Evolutionary conservation across 2,113 vertebrate genomes (phyloP).

Genomic region (Esox niger): DNA sequence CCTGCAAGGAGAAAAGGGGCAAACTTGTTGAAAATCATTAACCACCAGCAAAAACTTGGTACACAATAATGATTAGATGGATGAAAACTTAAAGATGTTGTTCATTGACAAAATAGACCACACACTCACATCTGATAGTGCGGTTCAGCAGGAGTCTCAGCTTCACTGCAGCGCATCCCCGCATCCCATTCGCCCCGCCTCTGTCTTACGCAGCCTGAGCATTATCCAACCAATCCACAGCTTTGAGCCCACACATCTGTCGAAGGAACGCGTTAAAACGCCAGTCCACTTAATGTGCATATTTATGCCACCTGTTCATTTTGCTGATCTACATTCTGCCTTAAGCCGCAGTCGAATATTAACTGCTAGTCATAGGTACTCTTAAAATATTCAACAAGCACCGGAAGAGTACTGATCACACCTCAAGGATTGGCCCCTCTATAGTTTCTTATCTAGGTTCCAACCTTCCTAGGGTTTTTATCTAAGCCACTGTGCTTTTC

Average conservation of each 20-base stretch:
- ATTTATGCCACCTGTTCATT: too few relatives aligned
- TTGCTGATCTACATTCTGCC: too few relatives aligned
- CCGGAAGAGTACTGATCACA: too few relatives aligned
- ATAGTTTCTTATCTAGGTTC: too few relatives aligned
- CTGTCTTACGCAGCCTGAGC: conserved; percentile 8
- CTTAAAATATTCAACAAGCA: too few relatives aligned
- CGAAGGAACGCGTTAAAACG: not conserved
- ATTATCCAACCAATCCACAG: not conserved
- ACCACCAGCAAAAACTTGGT: not conserved
- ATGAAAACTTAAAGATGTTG: not conserved
- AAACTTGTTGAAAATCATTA: conserved; percentile 16
- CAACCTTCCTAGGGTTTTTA: too few relatives aligned
- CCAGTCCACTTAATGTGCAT: too few relatives aligned
- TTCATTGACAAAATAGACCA: not conserved
- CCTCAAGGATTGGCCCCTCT: too few relatives aligned
- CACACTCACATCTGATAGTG: not conserved
- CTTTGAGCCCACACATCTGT: not conserved
- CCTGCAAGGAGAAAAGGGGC: not conserved
- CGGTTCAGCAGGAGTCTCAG: not conserved
- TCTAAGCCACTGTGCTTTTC: too few relatives aligned
- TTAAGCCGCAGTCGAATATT: too few relatives aligned
- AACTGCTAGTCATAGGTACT: too few relatives aligned
- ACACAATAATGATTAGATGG: not conserved
- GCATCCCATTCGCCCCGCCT: conserved; percentile 29
- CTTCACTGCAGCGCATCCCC: conserved; percentile 11